Base-by-base conservation (phyloP, 2,888 invertebrate species). In the Noctuana brunneofusca region DNA sequence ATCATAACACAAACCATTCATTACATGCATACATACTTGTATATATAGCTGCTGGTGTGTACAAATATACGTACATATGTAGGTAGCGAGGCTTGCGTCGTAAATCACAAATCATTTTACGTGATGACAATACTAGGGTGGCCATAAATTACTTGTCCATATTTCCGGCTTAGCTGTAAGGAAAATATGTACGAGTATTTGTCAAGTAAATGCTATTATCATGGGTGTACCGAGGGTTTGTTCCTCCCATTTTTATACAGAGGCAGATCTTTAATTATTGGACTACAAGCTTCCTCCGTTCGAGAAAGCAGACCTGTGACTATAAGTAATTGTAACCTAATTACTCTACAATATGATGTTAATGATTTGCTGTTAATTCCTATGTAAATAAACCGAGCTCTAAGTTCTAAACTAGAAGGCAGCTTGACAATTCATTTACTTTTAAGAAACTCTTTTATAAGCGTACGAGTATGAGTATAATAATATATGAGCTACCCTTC, bases 41-140 rank as follows among this genome's bases (percentile, higher is more conserved):
- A n/a, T n/a, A n/a, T n/a, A n/a, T n/a, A n/a, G n/a, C n/a, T n/a
- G 24, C 5, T 4, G 24, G 5, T 12, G 11, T 6, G 8, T 12
- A 22, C 38, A 38, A 3, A 38, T 9, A 35, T 54, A 54, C 8
- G 5, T 35, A 38, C n/a, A 8, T 78, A 80, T 8, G 38, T 22
- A 54, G 22, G 38, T 20, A 52, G 16, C 24, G 38, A 41, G 11
- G 52, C 59, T 30, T 59, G 38, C 69, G 71, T 72, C 78, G 78
- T 86, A 84, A 83, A 84, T 87, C 86, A 83, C 80, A 76, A 83
- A 86, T 82, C 80, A 86, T 86, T 84, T 84, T 79, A 78, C 79
- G 71, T 72, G 74, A 80, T 75, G 76, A 79, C 79, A 81, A 81
- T 80, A 79, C 78, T 76, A 75, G 76, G 76, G 73, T 76, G 72